Conservation (phyloP, 2,797 vertebrate genomes). For the Molossus molossus region DNA sequence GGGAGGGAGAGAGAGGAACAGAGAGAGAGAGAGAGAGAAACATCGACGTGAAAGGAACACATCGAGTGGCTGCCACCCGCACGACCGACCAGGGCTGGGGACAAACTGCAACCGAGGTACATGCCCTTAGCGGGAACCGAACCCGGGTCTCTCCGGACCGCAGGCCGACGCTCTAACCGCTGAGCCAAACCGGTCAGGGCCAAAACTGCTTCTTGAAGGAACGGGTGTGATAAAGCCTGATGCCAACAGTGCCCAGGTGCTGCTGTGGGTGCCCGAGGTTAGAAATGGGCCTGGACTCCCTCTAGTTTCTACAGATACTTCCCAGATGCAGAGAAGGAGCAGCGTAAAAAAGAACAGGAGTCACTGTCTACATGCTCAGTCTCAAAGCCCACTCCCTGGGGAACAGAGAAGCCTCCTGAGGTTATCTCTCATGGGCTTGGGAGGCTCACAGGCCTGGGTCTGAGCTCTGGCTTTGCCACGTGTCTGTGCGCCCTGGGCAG, state of each 20-base stretch:
- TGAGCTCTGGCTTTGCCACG: not conserved
- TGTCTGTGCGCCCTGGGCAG: not conserved
- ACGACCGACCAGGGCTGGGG: too few species aligned
- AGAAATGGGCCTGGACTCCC: slow-evolving; percentile 27
- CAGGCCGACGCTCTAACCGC: too few species aligned
- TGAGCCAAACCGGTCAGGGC: too few species aligned
- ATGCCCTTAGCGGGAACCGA: too few species aligned
- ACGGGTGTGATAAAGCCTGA: not conserved
- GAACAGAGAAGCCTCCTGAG: not conserved
- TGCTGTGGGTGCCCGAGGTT: not conserved
- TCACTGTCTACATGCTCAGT: not conserved
- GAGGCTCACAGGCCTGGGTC: not conserved
- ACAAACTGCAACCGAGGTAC: too few species aligned
- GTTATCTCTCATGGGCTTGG: rapidly evolving
- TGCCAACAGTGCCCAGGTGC: slow-evolving; percentile 14
- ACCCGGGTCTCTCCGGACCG: too few species aligned
- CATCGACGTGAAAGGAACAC: too few species aligned
- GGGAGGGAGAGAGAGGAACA: too few species aligned
- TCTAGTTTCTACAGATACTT: slow-evolving; percentile 33
- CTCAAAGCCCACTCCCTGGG: not conserved
- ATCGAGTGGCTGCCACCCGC: too few species aligned
- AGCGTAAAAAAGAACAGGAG: not conserved
- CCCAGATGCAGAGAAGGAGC: not conserved
- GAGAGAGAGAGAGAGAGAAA: too few species aligned
- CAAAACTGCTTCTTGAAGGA: slow-evolving; percentile 49